phyloP scores from a whole-genome alignment of 2,797 vertebrate genomes.

The Pygocentrus nattereri region DNA sequence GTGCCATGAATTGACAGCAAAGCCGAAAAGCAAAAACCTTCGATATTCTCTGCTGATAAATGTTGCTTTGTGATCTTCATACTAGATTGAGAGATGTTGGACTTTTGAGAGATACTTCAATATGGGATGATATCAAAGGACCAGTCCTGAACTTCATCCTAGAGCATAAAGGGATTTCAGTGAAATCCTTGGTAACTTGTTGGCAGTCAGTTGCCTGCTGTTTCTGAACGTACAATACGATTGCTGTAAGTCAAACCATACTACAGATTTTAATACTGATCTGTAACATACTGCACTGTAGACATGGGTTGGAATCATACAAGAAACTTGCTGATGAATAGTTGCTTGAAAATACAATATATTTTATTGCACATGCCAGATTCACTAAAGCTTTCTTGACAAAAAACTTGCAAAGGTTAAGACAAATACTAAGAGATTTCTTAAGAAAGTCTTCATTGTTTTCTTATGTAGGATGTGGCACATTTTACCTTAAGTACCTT shows the following conservation, averaged over 20 bases:
- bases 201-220: background rate
- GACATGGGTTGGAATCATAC: background rate
- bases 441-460: too few species aligned
- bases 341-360: background rate
- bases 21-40: background rate
- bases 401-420: too few species aligned
- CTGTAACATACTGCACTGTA: background rate
- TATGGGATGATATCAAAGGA: background rate
- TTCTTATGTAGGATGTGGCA: too few species aligned
- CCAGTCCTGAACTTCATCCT: background rate
- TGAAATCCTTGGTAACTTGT: background rate
- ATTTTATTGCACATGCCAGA: too few species aligned
- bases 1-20: slow-evolving; percentile 1
- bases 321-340: background rate
- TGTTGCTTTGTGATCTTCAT: slow-evolving; percentile 19
- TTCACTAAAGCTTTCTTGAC: too few species aligned
- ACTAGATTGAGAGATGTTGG: background rate
- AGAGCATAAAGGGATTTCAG: background rate
- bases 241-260: background rate
- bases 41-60: slow-evolving; percentile 15
- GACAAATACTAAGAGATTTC: too few species aligned
- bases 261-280: background rate
- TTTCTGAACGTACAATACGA: background rate
- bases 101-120: background rate
- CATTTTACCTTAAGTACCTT: too few species aligned